These are phyloP conservation scores for Alaudala cheleensis DNA, from an alignment of 2,113 vertebrate species.

Conservation along the genomic window DNA sequence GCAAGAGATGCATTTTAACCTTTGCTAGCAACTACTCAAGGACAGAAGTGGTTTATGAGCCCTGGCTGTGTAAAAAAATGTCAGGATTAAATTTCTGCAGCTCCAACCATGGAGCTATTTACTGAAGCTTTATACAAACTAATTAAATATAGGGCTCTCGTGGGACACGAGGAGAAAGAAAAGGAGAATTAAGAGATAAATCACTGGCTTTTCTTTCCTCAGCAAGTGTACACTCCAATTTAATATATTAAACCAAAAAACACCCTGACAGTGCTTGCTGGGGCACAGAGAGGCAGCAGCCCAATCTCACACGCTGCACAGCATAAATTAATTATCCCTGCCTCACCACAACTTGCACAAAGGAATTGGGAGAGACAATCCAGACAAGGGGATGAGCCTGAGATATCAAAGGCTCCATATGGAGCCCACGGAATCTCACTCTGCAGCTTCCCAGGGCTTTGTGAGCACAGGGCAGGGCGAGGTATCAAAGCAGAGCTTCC, in stretches of 20 bases:
- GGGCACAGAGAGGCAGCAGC: neutral
- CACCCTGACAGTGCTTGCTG: neutral
- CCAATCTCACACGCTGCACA: neutral
- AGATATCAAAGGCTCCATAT: constrained; percentile 69
- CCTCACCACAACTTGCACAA: constrained; percentile 46
- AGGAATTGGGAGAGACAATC: constrained; percentile 60
- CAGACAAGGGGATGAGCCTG: constrained; percentile 53
- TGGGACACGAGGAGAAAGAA: constrained; percentile 34
- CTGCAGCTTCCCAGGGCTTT: constrained; percentile 18
- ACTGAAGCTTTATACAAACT: constrained; percentile 73
- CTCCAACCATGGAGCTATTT: constrained; percentile 54
- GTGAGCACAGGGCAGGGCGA: neutral
- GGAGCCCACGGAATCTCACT: constrained; percentile 56
- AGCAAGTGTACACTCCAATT: constrained; percentile 12
- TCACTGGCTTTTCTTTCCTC: constrained; percentile 10
- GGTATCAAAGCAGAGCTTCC: neutral
- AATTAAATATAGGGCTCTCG: constrained; percentile 75
- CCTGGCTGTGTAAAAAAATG: neutral
- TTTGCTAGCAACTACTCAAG: neutral
- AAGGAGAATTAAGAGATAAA: constrained; percentile 46
- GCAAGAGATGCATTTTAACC: neutral
- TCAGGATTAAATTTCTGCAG: constrained; percentile 20
- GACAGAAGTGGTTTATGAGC: neutral
- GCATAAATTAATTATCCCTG: constrained; percentile 37
- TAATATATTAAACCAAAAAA: constrained; percentile 47